Evolutionary conservation across 2,113 vertebrate genomes (phyloP), one percentile per base, ranked within the genome.

Genomic region (Atherinomorus stipes): DNA sequence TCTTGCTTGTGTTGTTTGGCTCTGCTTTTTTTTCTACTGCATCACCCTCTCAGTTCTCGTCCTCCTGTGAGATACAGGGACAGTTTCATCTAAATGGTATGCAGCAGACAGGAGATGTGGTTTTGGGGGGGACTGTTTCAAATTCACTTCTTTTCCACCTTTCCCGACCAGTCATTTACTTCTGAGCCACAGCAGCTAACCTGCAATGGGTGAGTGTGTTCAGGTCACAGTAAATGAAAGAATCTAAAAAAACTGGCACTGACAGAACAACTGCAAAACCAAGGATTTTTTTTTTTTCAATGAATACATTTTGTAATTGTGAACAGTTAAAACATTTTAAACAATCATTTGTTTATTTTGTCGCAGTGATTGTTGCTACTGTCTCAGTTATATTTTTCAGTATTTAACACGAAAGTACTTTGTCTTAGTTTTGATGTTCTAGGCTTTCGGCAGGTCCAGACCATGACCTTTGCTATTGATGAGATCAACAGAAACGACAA

Each of bases 401-500:
- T 6, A 8, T 23, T 70, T 5, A 57, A 56, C 2, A 21, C 40
- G 2, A 7, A 4, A 15, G 2, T 38, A 1, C 53, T 47, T 4
- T 68, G 9, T 82, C 19, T 65, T 42, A 83, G 83, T 19, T 79
- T 93, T 72, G 77, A 92, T 22, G 45, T 81, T 56, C 57, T 71
- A 64, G 88, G 83, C 4, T 90, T 92, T 37, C 80, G 87, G 58
- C 78, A 80, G 34, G 91, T 87, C 38, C 64, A 74, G 81, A 89
- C 90, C 11, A 92, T 93, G 90, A 84, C 76, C 31, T 93, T 91
- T 83, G 83, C 92, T 18, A 84, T 93, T 47, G 72, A 88, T 44
- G 90, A 93, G 44, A 91, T 93, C 40, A 93, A 93, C 76, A 84
- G 19, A 25, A 84, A 87, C 79, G 58, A 73, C 2, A 51, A 84